Percentiles rank a stretch among this genome's conserved stretches.
Evolutionary conservation across 2,113 vertebrate genomes (phyloP).

Genomic region (Acanthochromis polyacanthus): DNA sequence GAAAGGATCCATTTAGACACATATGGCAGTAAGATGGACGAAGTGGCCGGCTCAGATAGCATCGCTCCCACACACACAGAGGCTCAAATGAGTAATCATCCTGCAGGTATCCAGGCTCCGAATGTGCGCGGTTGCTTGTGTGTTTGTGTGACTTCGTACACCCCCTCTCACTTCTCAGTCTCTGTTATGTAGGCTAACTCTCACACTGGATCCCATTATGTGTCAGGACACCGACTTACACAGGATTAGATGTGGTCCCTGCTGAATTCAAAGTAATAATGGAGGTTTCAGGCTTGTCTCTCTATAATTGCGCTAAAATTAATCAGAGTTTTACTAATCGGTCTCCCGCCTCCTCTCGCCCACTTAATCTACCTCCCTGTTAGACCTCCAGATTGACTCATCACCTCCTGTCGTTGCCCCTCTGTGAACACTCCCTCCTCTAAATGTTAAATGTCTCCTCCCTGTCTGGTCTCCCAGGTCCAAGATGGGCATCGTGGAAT

Average conservation of each 20-base stretch:
- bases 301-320: constrained; percentile 64
- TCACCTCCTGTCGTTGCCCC: background rate
- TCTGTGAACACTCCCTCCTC: background rate
- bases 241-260: constrained; percentile 65
- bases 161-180: constrained; percentile 47
- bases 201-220: constrained; percentile 50
- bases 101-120: constrained; percentile 59
- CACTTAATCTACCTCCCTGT: constrained; percentile 24
- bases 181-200: constrained; percentile 65
- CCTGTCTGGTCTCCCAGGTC: constrained; percentile 82
- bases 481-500: constrained; percentile 99
- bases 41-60: constrained; percentile 45
- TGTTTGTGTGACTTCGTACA: constrained; percentile 30
- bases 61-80: constrained; percentile 50
- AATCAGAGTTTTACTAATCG: constrained; percentile 37
- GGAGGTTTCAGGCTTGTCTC: constrained; percentile 61
- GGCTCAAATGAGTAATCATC: constrained; percentile 69
- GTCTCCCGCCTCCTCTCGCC: background rate
- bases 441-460: background rate
- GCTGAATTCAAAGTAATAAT: constrained; percentile 65
- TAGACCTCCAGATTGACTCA: background rate
- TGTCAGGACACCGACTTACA: constrained; percentile 61
- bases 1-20: constrained; percentile 2
- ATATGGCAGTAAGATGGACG: constrained; percentile 40
- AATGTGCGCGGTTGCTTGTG: constrained; percentile 29